phyloP scores from a whole-genome alignment of 2,888 invertebrate species.

The Coecobrya sp. region DNA sequence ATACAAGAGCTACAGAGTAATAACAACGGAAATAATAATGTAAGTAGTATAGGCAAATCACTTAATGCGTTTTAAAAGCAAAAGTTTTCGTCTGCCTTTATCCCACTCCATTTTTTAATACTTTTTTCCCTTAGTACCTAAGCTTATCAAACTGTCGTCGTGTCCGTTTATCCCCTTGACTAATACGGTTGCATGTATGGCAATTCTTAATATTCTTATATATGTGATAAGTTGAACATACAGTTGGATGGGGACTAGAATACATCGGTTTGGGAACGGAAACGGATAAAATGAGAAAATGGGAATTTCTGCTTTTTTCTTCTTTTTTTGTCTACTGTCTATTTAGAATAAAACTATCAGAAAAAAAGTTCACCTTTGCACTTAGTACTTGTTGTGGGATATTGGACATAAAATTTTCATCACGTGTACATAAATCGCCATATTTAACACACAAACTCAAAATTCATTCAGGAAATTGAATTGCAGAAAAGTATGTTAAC shows the following conservation, averaged over 20 bases:
- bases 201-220: neutral
- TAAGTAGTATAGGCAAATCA: neutral
- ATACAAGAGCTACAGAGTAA: neutral
- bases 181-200: neutral
- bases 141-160: neutral
- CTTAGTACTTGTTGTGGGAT: neutral
- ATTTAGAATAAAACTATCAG: neutral
- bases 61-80: conserved; percentile 6
- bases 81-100: neutral
- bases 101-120: neutral
- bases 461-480: neutral
- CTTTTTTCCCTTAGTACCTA: neutral
- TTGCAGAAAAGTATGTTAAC: neutral
- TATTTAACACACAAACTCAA: neutral
- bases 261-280: neutral
- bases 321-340: neutral
- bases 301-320: neutral
- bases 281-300: neutral
- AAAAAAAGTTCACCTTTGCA: neutral
- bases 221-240: too few species aligned
- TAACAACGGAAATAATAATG: neutral
- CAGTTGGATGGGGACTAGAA: neutral
- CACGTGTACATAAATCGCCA: neutral
- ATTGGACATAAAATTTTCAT: too few species aligned
- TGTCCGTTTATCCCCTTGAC: neutral